Base-by-base conservation (phyloP, 2,113 vertebrate genomes). In the Hippolais icterina region DNA sequence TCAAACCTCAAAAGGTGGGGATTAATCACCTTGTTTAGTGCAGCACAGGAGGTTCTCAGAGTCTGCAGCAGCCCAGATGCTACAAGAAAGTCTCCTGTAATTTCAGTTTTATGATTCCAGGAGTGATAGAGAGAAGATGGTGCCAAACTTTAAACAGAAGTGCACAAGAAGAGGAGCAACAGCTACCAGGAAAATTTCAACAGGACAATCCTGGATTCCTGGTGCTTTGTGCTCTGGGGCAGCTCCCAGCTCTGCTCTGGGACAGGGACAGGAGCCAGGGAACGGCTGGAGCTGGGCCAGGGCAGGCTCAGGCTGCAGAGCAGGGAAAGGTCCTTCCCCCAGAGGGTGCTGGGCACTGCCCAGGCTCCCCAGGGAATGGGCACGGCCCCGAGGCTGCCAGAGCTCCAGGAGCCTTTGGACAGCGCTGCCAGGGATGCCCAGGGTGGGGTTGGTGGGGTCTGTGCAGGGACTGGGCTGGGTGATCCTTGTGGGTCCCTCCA, bases 291-390 rank as follows among this genome's bases (percentile, higher is more conserved):
- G 68, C 68, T 81, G 68, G 28, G 77, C 9, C 68, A 81, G 77
- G 86, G 60, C 17, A 74, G 83, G 86, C 5, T 50, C 15, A 66
- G 68, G 60, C 18, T 52, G 86, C 12, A 88, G 60, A 2, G 3
- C 15, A 39, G 60, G 59, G 11, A 4, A 74, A 81, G 77, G 68
- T 1, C 52, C 77, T 81, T 50, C 77, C 86, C 86, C 77, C 66
- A 63, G 66, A 80, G 57, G 82, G 49, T 64, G 66, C 49, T 80
- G 66, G 66, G 85, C 85, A 72, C 85, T 80, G 85, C 21, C 21
- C 85, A 80, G 85, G 75, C 85, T 87, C 9, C 85, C 65, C 75
- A 87, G 85, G 85, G 75, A 63, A 70, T 88, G 85, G 66, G 29
- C 85, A 49, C 76, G 6, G 75, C 85, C 66, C 75, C 66, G 50